phyloP scores from a whole-genome alignment of 1,140 invertebrate species.

The Heterodera schachtii region DNA sequence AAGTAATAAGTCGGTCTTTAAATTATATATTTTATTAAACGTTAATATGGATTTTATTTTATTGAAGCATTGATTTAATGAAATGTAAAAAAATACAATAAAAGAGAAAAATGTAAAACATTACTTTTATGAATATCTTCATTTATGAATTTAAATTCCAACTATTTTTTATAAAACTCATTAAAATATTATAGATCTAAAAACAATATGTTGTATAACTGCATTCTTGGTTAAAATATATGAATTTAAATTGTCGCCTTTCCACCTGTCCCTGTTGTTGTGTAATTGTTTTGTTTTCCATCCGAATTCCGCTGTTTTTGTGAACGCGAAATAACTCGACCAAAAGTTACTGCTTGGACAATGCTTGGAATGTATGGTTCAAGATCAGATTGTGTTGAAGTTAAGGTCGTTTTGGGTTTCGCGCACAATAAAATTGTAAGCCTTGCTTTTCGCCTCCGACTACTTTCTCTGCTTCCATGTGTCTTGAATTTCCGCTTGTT shows the following conservation, averaged over 20 bases:
- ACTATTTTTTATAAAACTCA: too few species aligned
- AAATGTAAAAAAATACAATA: too few species aligned
- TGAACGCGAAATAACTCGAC: conserved; percentile 4
- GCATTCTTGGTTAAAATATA: too few species aligned
- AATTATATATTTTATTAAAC: too few species aligned
- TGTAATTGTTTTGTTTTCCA: background rate
- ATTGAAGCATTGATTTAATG: too few species aligned
- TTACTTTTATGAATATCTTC: too few species aligned
- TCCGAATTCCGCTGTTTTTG: background rate
- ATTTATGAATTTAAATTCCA: too few species aligned
- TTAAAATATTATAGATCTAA: too few species aligned
- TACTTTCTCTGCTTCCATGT: conserved; percentile 12
- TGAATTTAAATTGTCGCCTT: background rate
- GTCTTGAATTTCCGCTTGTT: conserved; percentile 22
- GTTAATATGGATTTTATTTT: too few species aligned
- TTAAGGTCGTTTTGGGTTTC: conserved; percentile 16
- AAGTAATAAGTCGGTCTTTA: too few species aligned
- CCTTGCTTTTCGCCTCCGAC: conserved; percentile 9
- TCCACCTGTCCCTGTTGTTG: background rate
- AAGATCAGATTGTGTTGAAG: conserved; percentile 29
- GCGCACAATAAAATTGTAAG: conserved; percentile 11
- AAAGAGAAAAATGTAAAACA: too few species aligned
- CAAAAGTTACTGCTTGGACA: conserved; percentile 1
- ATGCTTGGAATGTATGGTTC: conserved; percentile 14
- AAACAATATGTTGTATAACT: too few species aligned